A percentile compares a stretch with the other conserved stretches of the same genome.
Evolutionary conservation across 1,140 invertebrate genomes (phyloP).

Genomic region (Bombus picipes): DNA sequence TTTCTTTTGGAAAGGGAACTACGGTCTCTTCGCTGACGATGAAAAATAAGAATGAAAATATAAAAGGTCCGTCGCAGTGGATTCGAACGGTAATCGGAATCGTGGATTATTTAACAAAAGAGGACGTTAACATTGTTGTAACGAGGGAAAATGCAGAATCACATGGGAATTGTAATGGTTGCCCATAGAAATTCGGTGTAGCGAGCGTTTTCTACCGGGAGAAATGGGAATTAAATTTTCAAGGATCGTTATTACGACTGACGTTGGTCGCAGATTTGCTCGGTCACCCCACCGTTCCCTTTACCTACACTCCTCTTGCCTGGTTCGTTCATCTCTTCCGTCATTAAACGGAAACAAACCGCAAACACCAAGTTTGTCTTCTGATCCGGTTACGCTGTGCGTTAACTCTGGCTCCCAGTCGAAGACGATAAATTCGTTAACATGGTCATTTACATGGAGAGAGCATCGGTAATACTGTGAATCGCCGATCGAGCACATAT

Average conservation of each 20-base stretch:
- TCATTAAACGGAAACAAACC: constrained; percentile 23
- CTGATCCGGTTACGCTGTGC: neutral
- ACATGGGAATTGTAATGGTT: constrained; percentile 14
- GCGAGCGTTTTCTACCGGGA: constrained; percentile 7
- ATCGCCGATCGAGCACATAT: constrained; percentile 66
- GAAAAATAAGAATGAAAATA: neutral
- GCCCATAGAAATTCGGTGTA: constrained; percentile 9
- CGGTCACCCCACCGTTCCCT: neutral
- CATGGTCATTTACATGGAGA: constrained; percentile 49
- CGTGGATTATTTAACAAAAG: neutral
- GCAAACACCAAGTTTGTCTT: neutral
- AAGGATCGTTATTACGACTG: constrained; percentile 26
- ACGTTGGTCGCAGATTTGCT: neutral
- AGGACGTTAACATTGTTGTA: neutral
- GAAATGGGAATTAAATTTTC: constrained; percentile 40
- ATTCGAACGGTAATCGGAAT: neutral
- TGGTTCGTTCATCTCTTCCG: no score
- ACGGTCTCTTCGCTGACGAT: neutral
- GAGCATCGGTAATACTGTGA: constrained; percentile 57
- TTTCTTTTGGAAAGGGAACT: neutral
- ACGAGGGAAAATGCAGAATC: neutral
- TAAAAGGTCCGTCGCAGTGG: neutral
- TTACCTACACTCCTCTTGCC: neutral
- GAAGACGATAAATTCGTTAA: constrained; percentile 60
- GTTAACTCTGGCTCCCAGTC: neutral